Percentiles rank a stretch among this genome's conserved stretches.
phyloP scores from a whole-genome alignment of 2,888 invertebrate genomes.

The Sialis lutaria region DNA sequence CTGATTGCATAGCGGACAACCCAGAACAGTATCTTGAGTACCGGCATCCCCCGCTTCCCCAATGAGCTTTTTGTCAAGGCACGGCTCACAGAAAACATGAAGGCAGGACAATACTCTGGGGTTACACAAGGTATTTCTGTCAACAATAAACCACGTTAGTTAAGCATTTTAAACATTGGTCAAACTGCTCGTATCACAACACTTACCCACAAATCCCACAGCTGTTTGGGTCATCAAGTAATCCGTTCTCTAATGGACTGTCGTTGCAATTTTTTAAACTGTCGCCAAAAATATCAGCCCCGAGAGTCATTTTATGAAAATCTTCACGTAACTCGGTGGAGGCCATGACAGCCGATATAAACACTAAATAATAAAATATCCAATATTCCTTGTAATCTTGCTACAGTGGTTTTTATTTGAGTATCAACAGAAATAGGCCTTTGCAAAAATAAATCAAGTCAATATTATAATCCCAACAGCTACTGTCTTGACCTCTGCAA shows the following conservation, averaged over 20 bases:
- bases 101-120: slow-evolving; percentile 85
- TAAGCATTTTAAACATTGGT: background rate
- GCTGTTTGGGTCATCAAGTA: slow-evolving; percentile 24
- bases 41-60: slow-evolving; percentile 51
- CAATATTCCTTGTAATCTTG: background rate
- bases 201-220: slow-evolving; percentile 27
- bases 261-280: slow-evolving; percentile 20
- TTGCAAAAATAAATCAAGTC: background rate
- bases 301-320: slow-evolving; percentile 21
- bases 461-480: background rate
- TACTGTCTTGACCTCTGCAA: too few relatives aligned
- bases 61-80: slow-evolving; percentile 64
- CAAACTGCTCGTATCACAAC: background rate
- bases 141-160: slow-evolving; percentile 14
- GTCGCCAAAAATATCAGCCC: slow-evolving; percentile 22
- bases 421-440: background rate
- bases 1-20: slow-evolving; percentile 72
- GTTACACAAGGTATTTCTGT: slow-evolving; percentile 52
- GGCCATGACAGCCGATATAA: slow-evolving; percentile 10
- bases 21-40: slow-evolving; percentile 43
- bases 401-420: background rate
- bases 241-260: slow-evolving; percentile 23
- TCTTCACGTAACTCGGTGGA: slow-evolving; percentile 16
- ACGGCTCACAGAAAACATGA: slow-evolving; percentile 88
- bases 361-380: background rate